Percentiles rank a stretch among this genome's conserved stretches.
phyloP scores from a whole-genome alignment of 1,140 invertebrate species.

The Hylaeus volcanicus region DNA sequence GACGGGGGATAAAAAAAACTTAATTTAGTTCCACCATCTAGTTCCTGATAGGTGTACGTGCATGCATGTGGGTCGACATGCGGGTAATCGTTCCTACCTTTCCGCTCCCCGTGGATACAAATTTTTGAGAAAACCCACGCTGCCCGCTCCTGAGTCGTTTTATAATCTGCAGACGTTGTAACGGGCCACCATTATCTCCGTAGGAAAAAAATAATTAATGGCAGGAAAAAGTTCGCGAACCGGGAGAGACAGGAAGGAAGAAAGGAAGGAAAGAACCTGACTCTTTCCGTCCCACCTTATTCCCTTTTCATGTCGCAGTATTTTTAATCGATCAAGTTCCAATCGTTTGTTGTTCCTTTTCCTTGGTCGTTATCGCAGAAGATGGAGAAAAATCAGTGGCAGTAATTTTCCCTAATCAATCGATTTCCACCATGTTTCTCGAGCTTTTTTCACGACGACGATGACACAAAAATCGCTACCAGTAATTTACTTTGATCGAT shows the following conservation, averaged over 20 bases:
- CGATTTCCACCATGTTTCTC: background rate
- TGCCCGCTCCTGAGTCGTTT: conserved; percentile 9
- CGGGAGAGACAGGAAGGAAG: conserved; percentile 2
- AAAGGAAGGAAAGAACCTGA: conserved; percentile 12
- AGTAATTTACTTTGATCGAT: background rate
- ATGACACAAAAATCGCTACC: background rate
- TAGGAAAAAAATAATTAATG: conserved; percentile 46
- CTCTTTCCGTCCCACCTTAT: conserved; percentile 2
- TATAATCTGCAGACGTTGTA: conserved; percentile 31
- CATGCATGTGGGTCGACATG: conserved; percentile 35
- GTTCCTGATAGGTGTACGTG: conserved; percentile 28
- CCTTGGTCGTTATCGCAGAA: background rate
- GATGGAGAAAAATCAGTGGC: conserved; percentile 14
- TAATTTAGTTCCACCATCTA: conserved; percentile 48
- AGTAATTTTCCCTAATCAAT: background rate
- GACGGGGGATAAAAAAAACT: conserved; percentile 24
- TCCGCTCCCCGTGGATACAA: conserved; percentile 29
- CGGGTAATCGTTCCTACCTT: conserved; percentile 53
- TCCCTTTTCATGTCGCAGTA: background rate
- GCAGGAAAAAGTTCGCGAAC: conserved; percentile 29
- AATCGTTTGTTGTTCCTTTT: background rate
- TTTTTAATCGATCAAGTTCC: conserved; percentile 20
- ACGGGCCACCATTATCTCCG: conserved; percentile 13
- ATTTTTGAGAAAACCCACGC: conserved; percentile 49
- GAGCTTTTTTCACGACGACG: background rate